Evolutionary conservation across 2,797 vertebrate species (phyloP).

Genomic region (Microctenopoma stevenorrisi): DNA sequence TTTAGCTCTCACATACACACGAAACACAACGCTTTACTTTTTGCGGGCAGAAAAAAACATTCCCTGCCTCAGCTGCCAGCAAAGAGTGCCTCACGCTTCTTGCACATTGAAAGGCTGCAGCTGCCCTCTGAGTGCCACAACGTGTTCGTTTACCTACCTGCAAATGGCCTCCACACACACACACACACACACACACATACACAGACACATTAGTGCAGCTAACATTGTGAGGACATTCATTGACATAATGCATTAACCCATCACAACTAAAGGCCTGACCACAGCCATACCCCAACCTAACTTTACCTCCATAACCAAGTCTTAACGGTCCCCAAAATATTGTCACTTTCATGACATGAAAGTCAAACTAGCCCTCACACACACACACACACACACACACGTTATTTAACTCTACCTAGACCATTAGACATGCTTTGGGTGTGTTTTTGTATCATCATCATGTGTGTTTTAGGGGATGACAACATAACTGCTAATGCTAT

Average conservation of each 20-base stretch:
- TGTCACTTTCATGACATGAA: too few relatives aligned
- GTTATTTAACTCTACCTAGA: constrained; percentile 12
- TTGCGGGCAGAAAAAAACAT: constrained; percentile 5
- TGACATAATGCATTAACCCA: too few relatives aligned
- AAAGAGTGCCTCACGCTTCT: constrained; percentile 38
- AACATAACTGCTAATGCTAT: constrained; percentile 51
- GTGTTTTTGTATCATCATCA: constrained; percentile 15
- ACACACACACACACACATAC: constrained; percentile 29
- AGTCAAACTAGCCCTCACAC: too few relatives aligned
- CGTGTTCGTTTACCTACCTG: constrained; percentile 56
- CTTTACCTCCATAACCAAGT: too few relatives aligned
- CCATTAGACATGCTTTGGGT: constrained; percentile 17
- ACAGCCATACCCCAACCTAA: too few relatives aligned
- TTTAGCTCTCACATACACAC: not conserved
- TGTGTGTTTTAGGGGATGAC: constrained; percentile 40
- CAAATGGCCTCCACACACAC: constrained; percentile 58
- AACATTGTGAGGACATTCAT: too few relatives aligned
- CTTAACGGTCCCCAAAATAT: too few relatives aligned
- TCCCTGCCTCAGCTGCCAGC: constrained; percentile 24
- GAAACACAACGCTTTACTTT: constrained; percentile 11
- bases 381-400: constrained; percentile 9
- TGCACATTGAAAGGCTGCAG: constrained; percentile 43
- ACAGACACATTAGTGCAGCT: constrained; percentile 3
- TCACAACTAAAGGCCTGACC: too few relatives aligned
- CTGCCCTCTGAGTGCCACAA: constrained; percentile 64